Evolutionary conservation across 2,888 invertebrate species (phyloP), one percentile per base, ranked within the genome.

Genomic region (Ennomos fuscantarius): DNA sequence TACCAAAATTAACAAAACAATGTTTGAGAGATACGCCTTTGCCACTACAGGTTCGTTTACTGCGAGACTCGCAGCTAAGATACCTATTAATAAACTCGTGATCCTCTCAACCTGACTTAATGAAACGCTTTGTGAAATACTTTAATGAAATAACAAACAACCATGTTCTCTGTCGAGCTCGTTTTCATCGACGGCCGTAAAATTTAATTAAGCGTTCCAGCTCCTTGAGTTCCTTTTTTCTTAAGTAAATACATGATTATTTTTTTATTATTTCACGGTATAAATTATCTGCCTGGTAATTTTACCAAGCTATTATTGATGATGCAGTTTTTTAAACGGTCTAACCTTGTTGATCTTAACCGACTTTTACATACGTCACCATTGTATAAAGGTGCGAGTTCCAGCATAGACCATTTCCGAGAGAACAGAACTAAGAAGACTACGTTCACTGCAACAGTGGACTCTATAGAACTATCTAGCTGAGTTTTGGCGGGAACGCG

Each of bases 81-180:
- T 48, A 48, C 47, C 56, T 64, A 63, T 67, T 65, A 60, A 44
- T 49, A 65, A 70, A 71, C 60, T 70, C 69, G 55, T 54, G 55
- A 66, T 66, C 53, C 55, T 15, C 53, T 58, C 32, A 24, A 42
- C 52, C 61, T 64, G 61, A 65, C 60, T 62, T 58, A 65, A 66
- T 65, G 58, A 68, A 70, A 69, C 61, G 65, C 60, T 70, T 66
- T 65, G 62, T 60, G 63, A 60, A 65, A 58, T 49, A 59, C 66
- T 47, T 59, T 71, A 65, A 73, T 70, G 60, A 68, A 74, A 68
- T 74, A 64, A 70, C 63, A 53, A 64, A 66, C 57, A 62, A 69
- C 68, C 63, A 68, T 70, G 67, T 71, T 73, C 68, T 73, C 63
- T 69, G 62, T 49, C 55, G 55, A 73, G 69, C 71, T 68, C 65